Percentiles rank a stretch among this genome's conserved stretches.
These are phyloP conservation scores for Drosophila oshimai DNA, from an alignment of 1,140 invertebrate genomes.

Conservation along the genomic window DNA sequence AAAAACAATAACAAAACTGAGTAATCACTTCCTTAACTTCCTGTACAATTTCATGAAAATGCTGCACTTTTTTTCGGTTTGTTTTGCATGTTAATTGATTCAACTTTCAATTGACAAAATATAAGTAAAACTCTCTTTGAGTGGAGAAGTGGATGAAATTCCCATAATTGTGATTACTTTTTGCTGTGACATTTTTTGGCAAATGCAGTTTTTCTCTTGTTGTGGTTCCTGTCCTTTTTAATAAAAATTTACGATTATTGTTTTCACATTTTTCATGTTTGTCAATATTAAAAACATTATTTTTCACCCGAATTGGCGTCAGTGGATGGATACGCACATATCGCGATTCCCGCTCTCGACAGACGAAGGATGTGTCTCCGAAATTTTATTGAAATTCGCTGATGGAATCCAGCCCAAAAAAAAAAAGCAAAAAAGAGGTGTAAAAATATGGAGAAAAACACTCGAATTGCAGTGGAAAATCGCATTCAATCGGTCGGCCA, in stretches of 20 bases:
- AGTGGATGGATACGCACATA: conserved; percentile 42
- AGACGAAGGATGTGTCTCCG: conserved; percentile 46
- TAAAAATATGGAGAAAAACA: conserved; percentile 20
- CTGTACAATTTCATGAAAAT: background rate
- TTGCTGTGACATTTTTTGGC: conserved; percentile 32
- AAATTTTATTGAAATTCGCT: conserved; percentile 78
- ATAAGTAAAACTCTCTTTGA: background rate
- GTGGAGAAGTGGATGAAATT: background rate
- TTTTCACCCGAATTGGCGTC: conserved; percentile 74
- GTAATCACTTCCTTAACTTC: background rate
- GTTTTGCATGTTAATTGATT: background rate
- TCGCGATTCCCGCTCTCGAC: conserved; percentile 8
- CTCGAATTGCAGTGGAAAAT: conserved; percentile 48
- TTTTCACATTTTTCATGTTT: conserved; percentile 81
- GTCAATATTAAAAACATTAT: conserved; percentile 82
- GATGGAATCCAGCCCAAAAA: conserved; percentile 56
- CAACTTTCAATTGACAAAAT: background rate
- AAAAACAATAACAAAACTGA: no score
- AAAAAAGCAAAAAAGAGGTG: no score
- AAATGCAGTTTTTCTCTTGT: background rate
- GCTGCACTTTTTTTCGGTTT: background rate
- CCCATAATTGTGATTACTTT: conserved; percentile 42
- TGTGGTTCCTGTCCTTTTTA: conserved; percentile 13
- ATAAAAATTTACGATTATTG: conserved; percentile 82
- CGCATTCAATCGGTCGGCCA: conserved; percentile 64